Base-by-base conservation (phyloP, 1,140 invertebrate species). In the Lasioglossum albipes region DNA sequence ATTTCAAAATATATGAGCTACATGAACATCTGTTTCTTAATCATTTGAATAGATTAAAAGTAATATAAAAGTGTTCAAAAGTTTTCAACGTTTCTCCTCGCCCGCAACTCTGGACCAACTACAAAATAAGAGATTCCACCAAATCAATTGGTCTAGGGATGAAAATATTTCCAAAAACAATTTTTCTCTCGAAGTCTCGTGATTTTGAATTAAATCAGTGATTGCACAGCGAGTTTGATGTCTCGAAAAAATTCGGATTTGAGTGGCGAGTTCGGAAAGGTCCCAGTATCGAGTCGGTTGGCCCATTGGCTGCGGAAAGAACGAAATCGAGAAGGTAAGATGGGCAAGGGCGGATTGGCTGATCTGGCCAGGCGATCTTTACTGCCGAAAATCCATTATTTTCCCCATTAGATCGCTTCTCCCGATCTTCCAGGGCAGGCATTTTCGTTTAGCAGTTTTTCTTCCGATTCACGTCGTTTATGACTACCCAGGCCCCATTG, bases 381-480 rank as follows among this genome's bases (percentile, higher is more conserved):
- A 93, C 90, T 93, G 89, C 91, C 89, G 82, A 91, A 93, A 93
- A 93, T 93, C 92, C 91, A 93, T 93, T 93, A 93, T 92, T 92
- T 93, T 91, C 87, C 86, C 92, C 89, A 93, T 93, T 92, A 92
- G 92, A 93, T 93, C 90, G 87, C 86, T 76, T 86, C 84, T 79
- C 66, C 86, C 87, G 92, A 93, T 92, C 87, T 90, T 89, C 85
- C 87, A 66, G 83, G 82, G 84, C 84, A 80, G 87, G 88, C 89
- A 91, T 93, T 93, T 93, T 93, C 92, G 92, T 93, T 93, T 93
- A 93, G 92, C 92, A 93, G 92, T 93, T 93, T 93, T 93, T 93
- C 93, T 92, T 92, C 87, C 88, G 88, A 91, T 92, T 91, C 89
- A 85, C 89, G 83, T 89, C 91, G 87, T 92, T 93, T 93, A 92